Evolutionary conservation across 2,113 vertebrate genomes (phyloP).

Genomic region (Ailurus styani): DNA sequence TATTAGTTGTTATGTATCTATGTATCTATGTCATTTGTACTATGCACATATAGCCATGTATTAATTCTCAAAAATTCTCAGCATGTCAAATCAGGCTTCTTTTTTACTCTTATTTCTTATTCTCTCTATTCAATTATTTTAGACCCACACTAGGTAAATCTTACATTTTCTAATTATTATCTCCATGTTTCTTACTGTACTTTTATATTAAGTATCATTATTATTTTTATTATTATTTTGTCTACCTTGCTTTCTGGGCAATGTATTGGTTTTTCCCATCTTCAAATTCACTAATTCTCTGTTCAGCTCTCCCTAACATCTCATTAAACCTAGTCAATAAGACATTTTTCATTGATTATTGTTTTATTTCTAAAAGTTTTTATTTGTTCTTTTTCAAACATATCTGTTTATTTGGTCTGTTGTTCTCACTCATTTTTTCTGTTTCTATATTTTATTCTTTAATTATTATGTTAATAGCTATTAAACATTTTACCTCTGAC

Average conservation of each 20-base stretch:
- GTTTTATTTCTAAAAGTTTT: neutral
- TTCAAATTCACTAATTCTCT: neutral
- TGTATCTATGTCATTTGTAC: neutral
- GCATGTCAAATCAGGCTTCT: neutral
- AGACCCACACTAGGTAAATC: neutral
- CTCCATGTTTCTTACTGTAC: neutral
- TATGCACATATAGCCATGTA: neutral
- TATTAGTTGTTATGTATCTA: neutral
- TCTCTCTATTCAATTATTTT: neutral
- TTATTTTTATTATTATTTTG: neutral
- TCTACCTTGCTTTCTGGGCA: neutral
- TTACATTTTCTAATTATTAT: neutral
- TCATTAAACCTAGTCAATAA: neutral
- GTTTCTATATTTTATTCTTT: neutral
- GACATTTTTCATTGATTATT: neutral
- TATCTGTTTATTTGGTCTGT: neutral
- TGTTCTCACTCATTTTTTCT: neutral
- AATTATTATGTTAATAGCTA: neutral
- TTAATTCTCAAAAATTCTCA: neutral
- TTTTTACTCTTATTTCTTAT: neutral
- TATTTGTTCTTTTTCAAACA: neutral
- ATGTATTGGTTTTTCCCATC: neutral
- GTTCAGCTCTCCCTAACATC: neutral
- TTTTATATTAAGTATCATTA: neutral
- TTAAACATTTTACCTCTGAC: neutral